Conservation (phyloP, 2,888 invertebrate genomes). For the Cybosia mesomella region DNA sequence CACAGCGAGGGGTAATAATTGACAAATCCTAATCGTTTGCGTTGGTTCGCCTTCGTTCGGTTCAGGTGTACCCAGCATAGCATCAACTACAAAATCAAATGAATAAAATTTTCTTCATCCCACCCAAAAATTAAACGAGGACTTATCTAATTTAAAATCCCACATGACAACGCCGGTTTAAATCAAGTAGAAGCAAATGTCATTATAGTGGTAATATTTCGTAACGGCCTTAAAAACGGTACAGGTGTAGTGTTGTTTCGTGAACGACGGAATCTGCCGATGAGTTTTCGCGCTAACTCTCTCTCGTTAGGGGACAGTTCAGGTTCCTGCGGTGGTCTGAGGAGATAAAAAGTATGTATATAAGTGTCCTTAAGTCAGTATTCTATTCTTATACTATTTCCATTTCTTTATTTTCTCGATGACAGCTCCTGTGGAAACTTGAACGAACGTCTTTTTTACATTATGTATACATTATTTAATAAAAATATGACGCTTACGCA, state of each 20-base stretch:
- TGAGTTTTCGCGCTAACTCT: constrained; percentile 72
- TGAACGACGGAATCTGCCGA: constrained; percentile 75
- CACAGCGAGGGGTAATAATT: no score
- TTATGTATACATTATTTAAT: no score
- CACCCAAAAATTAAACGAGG: not conserved
- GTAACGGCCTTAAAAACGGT: constrained; percentile 68
- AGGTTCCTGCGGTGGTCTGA: constrained; percentile 70
- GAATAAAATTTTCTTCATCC: constrained; percentile 9
- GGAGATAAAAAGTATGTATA: constrained; percentile 17
- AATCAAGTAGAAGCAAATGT: constrained; percentile 35
- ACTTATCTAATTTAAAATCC: constrained; percentile 32
- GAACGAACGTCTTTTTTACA: no score
- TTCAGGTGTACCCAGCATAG: not conserved
- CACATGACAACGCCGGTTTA: constrained; percentile 8
- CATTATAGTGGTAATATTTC: constrained; percentile 51
- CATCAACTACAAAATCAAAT: not conserved
- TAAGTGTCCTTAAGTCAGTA: no score
- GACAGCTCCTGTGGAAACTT: no score
- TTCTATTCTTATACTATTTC: no score
- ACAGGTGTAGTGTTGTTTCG: constrained; percentile 59
- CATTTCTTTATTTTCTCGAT: no score
- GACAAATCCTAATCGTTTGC: no score
- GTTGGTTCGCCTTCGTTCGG: not conserved
- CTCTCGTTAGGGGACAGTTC: constrained; percentile 71
- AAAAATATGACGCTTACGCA: no score